Evolutionary conservation across 1,140 invertebrate genomes (phyloP).

Genomic region (Battus philenor): DNA sequence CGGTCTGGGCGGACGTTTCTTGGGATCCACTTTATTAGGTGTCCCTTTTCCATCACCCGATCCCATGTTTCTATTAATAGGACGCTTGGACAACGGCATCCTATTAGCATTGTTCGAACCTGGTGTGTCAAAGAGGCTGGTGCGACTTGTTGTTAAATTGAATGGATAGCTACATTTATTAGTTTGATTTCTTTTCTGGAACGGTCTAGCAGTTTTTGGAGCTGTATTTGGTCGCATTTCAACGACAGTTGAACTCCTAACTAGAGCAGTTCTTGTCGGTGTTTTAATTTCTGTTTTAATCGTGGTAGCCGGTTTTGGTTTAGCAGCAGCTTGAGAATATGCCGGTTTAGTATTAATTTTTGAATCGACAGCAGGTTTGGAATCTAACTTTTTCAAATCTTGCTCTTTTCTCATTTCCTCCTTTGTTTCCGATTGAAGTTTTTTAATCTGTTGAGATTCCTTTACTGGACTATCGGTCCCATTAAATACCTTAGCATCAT

Average conservation of each 20-base stretch:
- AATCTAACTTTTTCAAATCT: slow-evolving; percentile 34
- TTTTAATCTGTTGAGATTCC: slow-evolving; percentile 12
- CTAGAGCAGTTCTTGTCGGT: slow-evolving; percentile 41
- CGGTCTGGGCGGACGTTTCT: slow-evolving; percentile 46
- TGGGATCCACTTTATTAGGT: slow-evolving; percentile 38
- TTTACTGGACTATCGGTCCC: slow-evolving; percentile 7
- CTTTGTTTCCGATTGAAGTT: slow-evolving; percentile 12
- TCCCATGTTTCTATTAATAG: slow-evolving; percentile 35
- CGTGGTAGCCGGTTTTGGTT: slow-evolving; percentile 61
- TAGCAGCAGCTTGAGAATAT: slow-evolving; percentile 71
- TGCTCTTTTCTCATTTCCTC: slow-evolving; percentile 34
- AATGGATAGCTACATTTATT: slow-evolving; percentile 73
- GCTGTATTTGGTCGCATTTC: slow-evolving; percentile 59
- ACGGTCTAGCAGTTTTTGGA: slow-evolving; percentile 37
- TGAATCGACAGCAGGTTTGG: slow-evolving; percentile 27
- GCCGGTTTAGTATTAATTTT: slow-evolving; percentile 52
- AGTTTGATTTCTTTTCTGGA: slow-evolving; percentile 47
- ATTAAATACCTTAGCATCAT: neutral
- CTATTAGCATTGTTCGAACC: slow-evolving; percentile 27
- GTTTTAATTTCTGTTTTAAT: slow-evolving; percentile 49
- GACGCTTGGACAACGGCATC: slow-evolving; percentile 38
- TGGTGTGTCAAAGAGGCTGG: slow-evolving; percentile 58
- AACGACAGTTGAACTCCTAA: slow-evolving; percentile 77
- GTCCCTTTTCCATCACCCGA: slow-evolving; percentile 46
- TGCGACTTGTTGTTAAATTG: slow-evolving; percentile 68